These are phyloP conservation scores for Crossocerus cetratus DNA, from an alignment of 2,888 invertebrate species.

Conservation along the genomic window DNA sequence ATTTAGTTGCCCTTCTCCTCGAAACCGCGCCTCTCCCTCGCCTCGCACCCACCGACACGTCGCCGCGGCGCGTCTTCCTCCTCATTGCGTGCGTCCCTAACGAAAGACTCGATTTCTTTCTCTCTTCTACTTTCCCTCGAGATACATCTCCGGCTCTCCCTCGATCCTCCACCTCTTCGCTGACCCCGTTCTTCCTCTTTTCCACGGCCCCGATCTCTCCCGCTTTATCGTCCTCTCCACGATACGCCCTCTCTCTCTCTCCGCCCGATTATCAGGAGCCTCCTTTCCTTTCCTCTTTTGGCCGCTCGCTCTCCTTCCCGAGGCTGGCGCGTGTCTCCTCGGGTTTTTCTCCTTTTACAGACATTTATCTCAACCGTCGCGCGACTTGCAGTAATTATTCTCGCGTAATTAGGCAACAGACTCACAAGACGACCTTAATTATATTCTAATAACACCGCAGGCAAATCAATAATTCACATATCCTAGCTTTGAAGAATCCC, in stretches of 20 bases:
- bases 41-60: slow-evolving; percentile 24
- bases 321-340: not conserved
- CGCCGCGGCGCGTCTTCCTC: slow-evolving; percentile 30
- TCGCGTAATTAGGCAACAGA: not conserved
- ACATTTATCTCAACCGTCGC: too few species aligned
- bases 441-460: too few species aligned
- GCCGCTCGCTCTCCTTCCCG: not conserved
- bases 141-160: slow-evolving; percentile 1
- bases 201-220: not conserved
- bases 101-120: slow-evolving; percentile 6
- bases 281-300: not conserved
- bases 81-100: slow-evolving; percentile 26
- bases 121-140: not conserved
- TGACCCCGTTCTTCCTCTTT: slow-evolving; percentile 16
- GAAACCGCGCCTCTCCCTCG: slow-evolving; percentile 32
- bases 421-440: too few species aligned
- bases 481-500: too few species aligned
- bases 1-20: slow-evolving; percentile 68
- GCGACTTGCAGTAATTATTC: not conserved
- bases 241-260: slow-evolving; percentile 22
- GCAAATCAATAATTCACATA: too few species aligned
- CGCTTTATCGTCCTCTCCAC: slow-evolving; percentile 11
- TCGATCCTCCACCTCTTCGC: slow-evolving; percentile 14
- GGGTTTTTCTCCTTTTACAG: too few species aligned
- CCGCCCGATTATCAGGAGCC: not conserved